Conservation (phyloP, 2,113 vertebrate genomes). For the Lampris megalopsis region DNA sequence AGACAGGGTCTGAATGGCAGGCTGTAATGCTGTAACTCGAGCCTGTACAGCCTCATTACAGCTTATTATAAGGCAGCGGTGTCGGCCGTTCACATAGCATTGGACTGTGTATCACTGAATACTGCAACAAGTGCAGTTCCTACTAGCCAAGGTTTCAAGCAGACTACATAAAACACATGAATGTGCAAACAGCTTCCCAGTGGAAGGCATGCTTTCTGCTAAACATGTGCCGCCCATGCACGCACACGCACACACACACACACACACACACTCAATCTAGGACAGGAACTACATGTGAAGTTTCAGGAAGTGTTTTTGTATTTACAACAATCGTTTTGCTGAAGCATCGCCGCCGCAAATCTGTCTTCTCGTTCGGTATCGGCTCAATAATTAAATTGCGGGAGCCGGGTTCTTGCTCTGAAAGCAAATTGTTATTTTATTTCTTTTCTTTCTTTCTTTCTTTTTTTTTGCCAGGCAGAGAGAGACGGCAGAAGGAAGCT, state of each 20-base stretch:
- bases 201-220: conserved; percentile 28
- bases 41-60: not conserved
- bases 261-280: not conserved
- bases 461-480: conserved; percentile 28
- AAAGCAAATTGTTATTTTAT: conserved; percentile 41
- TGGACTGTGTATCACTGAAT: conserved; percentile 18
- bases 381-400: conserved; percentile 21
- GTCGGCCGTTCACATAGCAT: conserved; percentile 1
- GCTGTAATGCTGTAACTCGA: not conserved
- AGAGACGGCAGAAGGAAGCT: conserved; percentile 43
- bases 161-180: conserved; percentile 43
- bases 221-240: conserved; percentile 18
- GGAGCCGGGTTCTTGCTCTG: conserved; percentile 21
- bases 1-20: conserved; percentile 13
- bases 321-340: too few relatives aligned
- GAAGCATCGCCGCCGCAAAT: not conserved
- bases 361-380: not conserved
- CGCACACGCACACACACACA: too few relatives aligned
- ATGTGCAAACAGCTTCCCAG: conserved; percentile 11
- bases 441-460: too few relatives aligned
- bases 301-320: too few relatives aligned
- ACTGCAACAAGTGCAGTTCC: conserved; percentile 15
- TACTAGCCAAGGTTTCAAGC: conserved; percentile 13
- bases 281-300: not conserved
- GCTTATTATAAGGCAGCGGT: not conserved